Percentiles rank a stretch among this genome's conserved stretches.
phyloP scores from a whole-genome alignment of 2,888 invertebrate genomes.

The Drosophila heteroneura region DNA sequence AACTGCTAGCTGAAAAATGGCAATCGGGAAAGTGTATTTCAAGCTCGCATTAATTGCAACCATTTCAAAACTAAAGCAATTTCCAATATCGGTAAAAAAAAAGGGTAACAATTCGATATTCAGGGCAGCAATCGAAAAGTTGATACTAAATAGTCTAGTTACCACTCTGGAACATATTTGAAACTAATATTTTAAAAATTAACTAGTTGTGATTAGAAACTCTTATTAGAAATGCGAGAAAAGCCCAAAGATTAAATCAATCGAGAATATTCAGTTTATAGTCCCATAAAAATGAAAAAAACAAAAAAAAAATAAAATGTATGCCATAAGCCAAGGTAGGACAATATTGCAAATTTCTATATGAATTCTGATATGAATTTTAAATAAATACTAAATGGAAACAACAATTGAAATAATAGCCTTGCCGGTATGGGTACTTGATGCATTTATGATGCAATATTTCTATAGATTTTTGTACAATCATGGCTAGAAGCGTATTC shows the following conservation, averaged over 20 bases:
- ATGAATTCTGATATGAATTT: not conserved
- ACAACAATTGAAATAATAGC: too few relatives aligned
- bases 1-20: not conserved
- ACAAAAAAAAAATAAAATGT: not conserved
- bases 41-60: not conserved
- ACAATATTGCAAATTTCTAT: not conserved
- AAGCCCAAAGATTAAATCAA: not conserved
- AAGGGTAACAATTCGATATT: not conserved
- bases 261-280: not conserved
- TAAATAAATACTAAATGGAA: not conserved
- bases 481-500: not conserved
- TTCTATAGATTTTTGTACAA: not conserved
- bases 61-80: not conserved
- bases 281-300: too few relatives aligned
- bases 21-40: not conserved
- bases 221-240: not conserved
- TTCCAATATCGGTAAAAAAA: not conserved
- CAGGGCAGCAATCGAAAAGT: too few relatives aligned
- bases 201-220: not conserved
- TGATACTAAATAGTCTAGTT: not conserved
- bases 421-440: too few relatives aligned
- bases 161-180: not conserved
- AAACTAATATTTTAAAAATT: not conserved
- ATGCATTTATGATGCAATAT: not conserved
- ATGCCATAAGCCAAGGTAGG: not conserved